Evolutionary conservation across 2,113 vertebrate genomes (phyloP).

Genomic region (Clupea harengus): DNA sequence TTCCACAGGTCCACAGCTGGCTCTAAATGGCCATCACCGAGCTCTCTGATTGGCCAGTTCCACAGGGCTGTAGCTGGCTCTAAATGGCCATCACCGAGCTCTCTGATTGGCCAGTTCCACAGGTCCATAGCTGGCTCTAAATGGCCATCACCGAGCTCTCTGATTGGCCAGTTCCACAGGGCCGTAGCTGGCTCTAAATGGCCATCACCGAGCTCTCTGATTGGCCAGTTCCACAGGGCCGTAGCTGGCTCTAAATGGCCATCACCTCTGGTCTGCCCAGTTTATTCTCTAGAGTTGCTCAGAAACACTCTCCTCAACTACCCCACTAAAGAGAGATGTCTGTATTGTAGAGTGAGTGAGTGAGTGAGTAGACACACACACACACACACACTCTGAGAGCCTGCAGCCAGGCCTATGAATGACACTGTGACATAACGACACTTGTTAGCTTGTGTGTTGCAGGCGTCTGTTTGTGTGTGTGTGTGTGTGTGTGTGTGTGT

Average conservation of each 20-base stretch:
- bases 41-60: too few species aligned
- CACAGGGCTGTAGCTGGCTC: too few species aligned
- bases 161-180: too few species aligned
- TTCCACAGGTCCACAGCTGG: too few species aligned
- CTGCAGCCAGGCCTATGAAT: neutral
- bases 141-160: too few species aligned
- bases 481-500: neutral
- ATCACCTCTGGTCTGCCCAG: neutral
- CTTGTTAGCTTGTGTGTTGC: neutral
- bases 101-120: too few species aligned
- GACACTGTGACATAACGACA: neutral
- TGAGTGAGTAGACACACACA: neutral
- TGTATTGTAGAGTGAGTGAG: neutral
- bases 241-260: neutral
- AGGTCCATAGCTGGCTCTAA: too few species aligned
- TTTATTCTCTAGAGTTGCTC: neutral
- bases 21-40: neutral
- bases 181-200: too few species aligned
- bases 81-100: neutral
- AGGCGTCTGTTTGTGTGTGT: too few species aligned
- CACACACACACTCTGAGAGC: neutral
- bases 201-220: too few species aligned
- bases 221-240: too few species aligned
- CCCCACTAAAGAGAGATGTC: neutral
- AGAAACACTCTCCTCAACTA: neutral